phyloP scores from a whole-genome alignment of 2,113 vertebrate genomes.

The Carettochelys insculpta region DNA sequence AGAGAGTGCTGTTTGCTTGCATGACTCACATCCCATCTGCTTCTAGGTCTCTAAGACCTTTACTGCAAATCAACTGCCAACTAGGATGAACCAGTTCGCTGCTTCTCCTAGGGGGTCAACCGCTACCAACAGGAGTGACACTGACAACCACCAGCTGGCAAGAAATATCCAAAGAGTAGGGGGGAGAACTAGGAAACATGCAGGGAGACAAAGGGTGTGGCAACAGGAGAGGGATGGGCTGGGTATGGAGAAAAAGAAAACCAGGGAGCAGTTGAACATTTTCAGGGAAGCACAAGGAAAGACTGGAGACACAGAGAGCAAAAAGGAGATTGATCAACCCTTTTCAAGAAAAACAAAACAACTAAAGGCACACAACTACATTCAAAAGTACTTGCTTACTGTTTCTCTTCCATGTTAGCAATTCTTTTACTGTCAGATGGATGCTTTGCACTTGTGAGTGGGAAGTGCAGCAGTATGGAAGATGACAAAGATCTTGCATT shows the following conservation, averaged over 20 bases:
- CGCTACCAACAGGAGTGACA: not conserved
- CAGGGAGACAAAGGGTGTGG: not conserved
- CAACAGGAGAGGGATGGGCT: not conserved
- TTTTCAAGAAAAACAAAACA: not conserved
- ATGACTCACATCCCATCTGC: not conserved
- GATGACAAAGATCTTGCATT: not conserved
- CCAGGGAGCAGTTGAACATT: not conserved
- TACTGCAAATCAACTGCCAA: not conserved
- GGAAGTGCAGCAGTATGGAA: rapidly evolving
- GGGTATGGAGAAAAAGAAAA: not conserved
- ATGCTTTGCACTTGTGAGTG: not conserved
- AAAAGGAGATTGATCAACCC: not conserved
- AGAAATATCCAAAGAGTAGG: not conserved
- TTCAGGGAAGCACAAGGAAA: not conserved
- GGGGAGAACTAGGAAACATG: too few relatives aligned
- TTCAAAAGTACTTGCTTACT: rapidly evolving
- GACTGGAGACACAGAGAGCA: not conserved
- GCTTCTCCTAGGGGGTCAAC: not conserved
- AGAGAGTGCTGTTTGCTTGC: not conserved
- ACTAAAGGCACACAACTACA: not conserved
- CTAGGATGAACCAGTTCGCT: not conserved
- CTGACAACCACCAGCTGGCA: not conserved
- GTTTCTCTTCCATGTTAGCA: not conserved
- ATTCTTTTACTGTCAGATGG: not conserved
- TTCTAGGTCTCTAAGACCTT: not conserved